phyloP scores from a whole-genome alignment of 2,888 invertebrate species.

The Ormyrus nitidulus region DNA sequence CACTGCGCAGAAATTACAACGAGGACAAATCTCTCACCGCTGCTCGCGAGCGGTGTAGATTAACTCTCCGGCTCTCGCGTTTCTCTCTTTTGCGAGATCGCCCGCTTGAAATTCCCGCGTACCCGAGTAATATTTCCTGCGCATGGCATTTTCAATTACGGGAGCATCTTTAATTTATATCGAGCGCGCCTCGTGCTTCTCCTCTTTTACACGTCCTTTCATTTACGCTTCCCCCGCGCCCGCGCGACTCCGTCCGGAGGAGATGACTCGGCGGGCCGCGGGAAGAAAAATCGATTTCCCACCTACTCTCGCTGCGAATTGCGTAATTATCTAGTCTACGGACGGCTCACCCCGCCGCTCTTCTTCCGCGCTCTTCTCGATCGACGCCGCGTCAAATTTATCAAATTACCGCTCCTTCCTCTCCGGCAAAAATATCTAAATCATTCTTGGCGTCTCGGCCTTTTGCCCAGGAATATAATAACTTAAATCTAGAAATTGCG shows the following conservation, averaged over 20 bases:
- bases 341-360: constrained; percentile 22
- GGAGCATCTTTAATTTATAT: constrained; percentile 34
- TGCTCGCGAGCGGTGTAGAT: background rate
- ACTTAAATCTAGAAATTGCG: constrained; percentile 33
- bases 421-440: constrained; percentile 39
- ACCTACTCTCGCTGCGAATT: constrained; percentile 23
- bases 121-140: background rate
- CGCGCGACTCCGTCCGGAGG: background rate
- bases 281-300: constrained; percentile 20
- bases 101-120: background rate
- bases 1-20: background rate
- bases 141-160: constrained; percentile 29
- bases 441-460: background rate
- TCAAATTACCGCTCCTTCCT: constrained; percentile 33
- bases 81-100: background rate
- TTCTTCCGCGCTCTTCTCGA: constrained; percentile 15
- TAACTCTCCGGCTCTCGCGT: constrained; percentile 1
- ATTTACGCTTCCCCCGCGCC: background rate
- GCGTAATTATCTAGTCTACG: constrained; percentile 35
- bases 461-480: constrained; percentile 20
- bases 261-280: no score
- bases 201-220: constrained; percentile 18
- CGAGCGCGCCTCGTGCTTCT: background rate
- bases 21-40: constrained; percentile 11
- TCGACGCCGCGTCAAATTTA: constrained; percentile 43